Conservation (phyloP, 2,797 vertebrate species). For the Sorex maritimensis region DNA sequence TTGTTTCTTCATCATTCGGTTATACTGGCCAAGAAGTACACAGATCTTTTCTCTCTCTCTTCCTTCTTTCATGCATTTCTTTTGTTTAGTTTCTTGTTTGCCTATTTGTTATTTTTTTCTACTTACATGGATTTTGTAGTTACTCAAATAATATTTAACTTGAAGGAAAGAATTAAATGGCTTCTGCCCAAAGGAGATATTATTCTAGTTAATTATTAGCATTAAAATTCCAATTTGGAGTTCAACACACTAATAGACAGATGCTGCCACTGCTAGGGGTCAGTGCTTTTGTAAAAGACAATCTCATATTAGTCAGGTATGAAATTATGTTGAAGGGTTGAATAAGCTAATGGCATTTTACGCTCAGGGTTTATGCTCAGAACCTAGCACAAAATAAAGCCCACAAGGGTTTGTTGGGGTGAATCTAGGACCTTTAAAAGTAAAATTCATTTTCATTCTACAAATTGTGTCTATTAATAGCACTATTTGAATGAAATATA, state of each 20-base stretch:
- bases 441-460: constrained; percentile 54
- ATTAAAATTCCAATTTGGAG: constrained; percentile 78
- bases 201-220: constrained; percentile 79
- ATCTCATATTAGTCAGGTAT: constrained; percentile 57
- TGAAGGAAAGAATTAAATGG: constrained; percentile 64
- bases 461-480: constrained; percentile 47
- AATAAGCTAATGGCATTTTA: constrained; percentile 28
- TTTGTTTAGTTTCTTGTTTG: too few species aligned
- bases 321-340: constrained; percentile 58
- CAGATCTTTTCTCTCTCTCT: too few species aligned
- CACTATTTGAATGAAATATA: constrained; percentile 52
- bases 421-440: constrained; percentile 54
- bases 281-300: constrained; percentile 63
- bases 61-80: too few species aligned
- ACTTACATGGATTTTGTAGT: background rate
- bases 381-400: background rate
- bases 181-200: constrained; percentile 72
- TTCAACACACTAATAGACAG: constrained; percentile 70
- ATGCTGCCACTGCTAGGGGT: constrained; percentile 52
- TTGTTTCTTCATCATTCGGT: background rate
- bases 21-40: background rate
- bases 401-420: background rate
- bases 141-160: constrained; percentile 67
- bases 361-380: background rate
- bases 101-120: too few species aligned